A percentile compares a stretch with the other conserved stretches of the same genome.
These are phyloP conservation scores for Diuraphis noxia DNA, from an alignment of 1,140 invertebrate genomes.

Conservation along the genomic window DNA sequence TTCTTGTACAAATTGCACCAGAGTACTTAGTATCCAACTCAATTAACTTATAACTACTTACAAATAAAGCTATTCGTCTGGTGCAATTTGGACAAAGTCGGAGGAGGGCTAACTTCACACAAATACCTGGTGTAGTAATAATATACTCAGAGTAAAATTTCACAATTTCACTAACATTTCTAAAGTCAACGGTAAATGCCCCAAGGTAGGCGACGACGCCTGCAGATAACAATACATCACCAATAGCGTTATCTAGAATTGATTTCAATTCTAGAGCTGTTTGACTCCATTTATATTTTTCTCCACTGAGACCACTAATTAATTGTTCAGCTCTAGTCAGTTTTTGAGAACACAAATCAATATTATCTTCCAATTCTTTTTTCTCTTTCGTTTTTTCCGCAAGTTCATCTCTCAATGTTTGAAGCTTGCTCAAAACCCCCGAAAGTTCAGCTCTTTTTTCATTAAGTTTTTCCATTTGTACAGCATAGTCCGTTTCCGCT, in stretches of 20 bases:
- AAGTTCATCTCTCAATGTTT: slow-evolving; percentile 94
- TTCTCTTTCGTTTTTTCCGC: slow-evolving; percentile 95
- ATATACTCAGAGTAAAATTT: background rate
- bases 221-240: slow-evolving; percentile 73
- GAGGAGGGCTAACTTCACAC: background rate
- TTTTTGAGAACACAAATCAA: slow-evolving; percentile 90
- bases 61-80: background rate
- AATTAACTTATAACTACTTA: background rate
- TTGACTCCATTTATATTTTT: slow-evolving; percentile 85
- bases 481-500: slow-evolving; percentile 78
- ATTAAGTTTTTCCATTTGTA: slow-evolving; percentile 89
- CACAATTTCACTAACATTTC: slow-evolving; percentile 62
- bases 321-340: slow-evolving; percentile 86
- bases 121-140: background rate
- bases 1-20: too few species aligned
- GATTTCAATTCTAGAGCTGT: slow-evolving; percentile 73
- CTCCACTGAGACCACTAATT: slow-evolving; percentile 84
- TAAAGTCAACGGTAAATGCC: slow-evolving; percentile 80
- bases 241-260: slow-evolving; percentile 80
- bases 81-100: background rate
- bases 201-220: slow-evolving; percentile 90
- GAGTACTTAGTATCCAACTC: too few species aligned
- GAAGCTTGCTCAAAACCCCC: slow-evolving; percentile 79
- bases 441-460: slow-evolving; percentile 79
- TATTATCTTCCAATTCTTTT: slow-evolving; percentile 92